These are phyloP conservation scores for Chromoteleia sp. DNA, from an alignment of 2,888 invertebrate genomes.

Conservation along the genomic window DNA sequence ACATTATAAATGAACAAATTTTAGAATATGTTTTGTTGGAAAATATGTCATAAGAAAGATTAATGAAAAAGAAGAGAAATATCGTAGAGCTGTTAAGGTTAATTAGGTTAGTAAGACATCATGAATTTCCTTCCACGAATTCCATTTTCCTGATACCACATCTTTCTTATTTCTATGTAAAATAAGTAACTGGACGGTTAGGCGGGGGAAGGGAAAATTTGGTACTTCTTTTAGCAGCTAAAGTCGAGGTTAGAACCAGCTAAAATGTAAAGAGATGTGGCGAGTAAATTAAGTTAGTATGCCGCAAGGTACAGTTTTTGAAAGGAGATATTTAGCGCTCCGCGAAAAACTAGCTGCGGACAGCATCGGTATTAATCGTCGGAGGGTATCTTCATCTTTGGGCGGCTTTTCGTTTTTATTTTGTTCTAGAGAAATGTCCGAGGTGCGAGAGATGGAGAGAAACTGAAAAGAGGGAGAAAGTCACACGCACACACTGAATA, in stretches of 20 bases:
- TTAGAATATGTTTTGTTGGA: no score
- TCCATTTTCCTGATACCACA: background rate
- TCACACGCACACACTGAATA: conserved; percentile 30
- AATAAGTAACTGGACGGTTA: background rate
- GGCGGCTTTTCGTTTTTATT: conserved; percentile 1
- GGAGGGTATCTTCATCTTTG: background rate
- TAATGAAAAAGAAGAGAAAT: no score
- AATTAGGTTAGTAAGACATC: conserved; percentile 16
- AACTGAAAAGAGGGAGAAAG: conserved; percentile 57
- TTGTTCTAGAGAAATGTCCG: conserved; percentile 10
- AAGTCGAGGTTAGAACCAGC: no score
- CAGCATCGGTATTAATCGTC: background rate
- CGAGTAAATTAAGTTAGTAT: no score
- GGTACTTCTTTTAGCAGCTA: no score
- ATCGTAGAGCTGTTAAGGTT: conserved; percentile 4
- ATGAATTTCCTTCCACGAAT: conserved; percentile 10
- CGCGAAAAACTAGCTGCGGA: background rate
- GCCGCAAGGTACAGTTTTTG: background rate
- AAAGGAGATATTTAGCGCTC: background rate
- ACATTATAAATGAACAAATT: no score
- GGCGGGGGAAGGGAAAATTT: no score
- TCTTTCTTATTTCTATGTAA: background rate
- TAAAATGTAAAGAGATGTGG: background rate
- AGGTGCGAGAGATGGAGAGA: conserved; percentile 38
- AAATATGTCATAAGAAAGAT: no score